Base-by-base conservation (phyloP, 2,888 invertebrate genomes). In the Chironomus riparius region DNA sequence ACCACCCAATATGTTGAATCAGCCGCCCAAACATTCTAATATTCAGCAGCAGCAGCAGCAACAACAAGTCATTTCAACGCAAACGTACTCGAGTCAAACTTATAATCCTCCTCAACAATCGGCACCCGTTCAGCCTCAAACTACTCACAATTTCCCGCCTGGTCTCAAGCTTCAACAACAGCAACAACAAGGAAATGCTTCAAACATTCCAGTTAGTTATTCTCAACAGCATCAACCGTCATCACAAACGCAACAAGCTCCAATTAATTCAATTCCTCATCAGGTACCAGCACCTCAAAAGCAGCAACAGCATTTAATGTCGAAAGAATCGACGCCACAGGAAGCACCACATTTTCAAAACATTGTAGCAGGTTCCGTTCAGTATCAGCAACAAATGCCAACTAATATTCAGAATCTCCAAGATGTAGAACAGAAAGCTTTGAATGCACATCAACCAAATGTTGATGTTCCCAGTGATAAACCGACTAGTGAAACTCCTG, bases 1-100 rank as follows among this genome's bases (percentile, higher is more conserved):
- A 13, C 77, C 78, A 50, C 62, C 77, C 56, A 77, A 77, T 71
- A 77, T 76, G n/a, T 50, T 15, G 75, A 65, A 76, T 48, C 71
- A 47, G 76, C 81, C 78, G 76, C 72, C 71, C n/a, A 71, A 24
- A 56, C 56, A 56, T 15, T n/a, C n/a, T 15, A 15, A 56, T 2
- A 50, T n/a, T 50, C 56, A 15, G 5, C 56, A 77, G 70, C 78
- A 77, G 10, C 77, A 77, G 68, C 76, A 77, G 73, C 68, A 74
- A 12, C 65, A 65, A 12, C 65, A 21, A 65, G 24, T 65, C 10
- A 50, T 48, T 47, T 15, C 76, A 74, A 28, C 70, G 62, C 28
- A 76, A 56, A 76, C 47, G 10, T 24, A 21, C 65, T 13, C 65
- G 7, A 61, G 47, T 15, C 61, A 50, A 72, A 13, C 7, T 10